These are phyloP conservation scores for Orthosia gracilis DNA, from an alignment of 2,888 invertebrate genomes.

Conservation along the genomic window DNA sequence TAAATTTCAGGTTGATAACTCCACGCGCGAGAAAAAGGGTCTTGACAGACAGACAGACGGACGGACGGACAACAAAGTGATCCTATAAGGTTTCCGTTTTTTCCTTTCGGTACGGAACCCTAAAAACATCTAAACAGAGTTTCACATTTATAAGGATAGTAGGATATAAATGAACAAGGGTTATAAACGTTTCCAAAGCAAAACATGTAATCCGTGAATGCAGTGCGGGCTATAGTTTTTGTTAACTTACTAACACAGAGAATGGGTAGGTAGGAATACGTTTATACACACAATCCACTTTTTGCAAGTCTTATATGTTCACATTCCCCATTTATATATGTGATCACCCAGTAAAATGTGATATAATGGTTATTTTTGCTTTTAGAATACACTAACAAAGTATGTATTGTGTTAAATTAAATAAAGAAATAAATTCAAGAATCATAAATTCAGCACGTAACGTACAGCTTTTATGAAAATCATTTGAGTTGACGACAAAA, in stretches of 20 bases:
- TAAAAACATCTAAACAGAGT: no score
- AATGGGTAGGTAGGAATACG: slow-evolving; percentile 1
- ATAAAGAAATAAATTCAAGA: no score
- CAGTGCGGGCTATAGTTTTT: slow-evolving; percentile 4
- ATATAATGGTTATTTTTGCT: neutral
- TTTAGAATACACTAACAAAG: neutral
- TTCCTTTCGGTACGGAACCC: no score
- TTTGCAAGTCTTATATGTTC: slow-evolving; percentile 18
- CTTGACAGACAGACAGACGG: no score
- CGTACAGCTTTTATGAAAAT: no score
- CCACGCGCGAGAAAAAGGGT: no score
- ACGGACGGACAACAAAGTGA: no score
- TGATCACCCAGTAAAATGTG: slow-evolving; percentile 10
- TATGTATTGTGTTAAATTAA: neutral
- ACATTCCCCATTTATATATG: slow-evolving; percentile 3
- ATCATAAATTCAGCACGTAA: no score
- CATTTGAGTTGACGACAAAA: no score
- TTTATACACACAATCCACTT: slow-evolving; percentile 16
- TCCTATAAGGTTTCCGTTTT: no score
- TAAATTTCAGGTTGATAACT: no score
- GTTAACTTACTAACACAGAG: slow-evolving; percentile 17
- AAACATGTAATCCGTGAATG: neutral
- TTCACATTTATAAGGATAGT: neutral
- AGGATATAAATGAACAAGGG: neutral
- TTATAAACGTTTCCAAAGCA: slow-evolving; percentile 14